Evolutionary conservation across 1,140 invertebrate genomes (phyloP).

Genomic region (roundworm (Caenorhabditis elegans)): DNA sequence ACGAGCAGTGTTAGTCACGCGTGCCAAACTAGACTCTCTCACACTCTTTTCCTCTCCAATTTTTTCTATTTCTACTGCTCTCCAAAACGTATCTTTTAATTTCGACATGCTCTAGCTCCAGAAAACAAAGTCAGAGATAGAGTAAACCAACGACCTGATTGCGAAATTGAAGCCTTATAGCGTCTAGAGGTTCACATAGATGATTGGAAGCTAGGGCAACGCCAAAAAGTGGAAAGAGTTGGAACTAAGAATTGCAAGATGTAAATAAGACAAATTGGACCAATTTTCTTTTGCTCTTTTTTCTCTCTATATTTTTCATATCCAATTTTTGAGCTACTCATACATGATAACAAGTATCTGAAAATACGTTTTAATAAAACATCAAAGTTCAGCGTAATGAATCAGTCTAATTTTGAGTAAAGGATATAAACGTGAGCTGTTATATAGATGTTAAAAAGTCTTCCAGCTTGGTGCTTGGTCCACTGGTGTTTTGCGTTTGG

Average conservation of each 20-base stretch:
- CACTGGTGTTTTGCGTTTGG: no score
- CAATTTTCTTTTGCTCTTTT: background rate
- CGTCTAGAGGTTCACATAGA: background rate
- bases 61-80: background rate
- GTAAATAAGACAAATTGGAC: background rate
- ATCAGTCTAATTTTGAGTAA: no score
- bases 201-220: no score
- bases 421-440: no score
- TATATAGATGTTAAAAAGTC: no score
- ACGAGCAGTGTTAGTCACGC: slow-evolving; percentile 28
- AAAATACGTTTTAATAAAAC: no score
- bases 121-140: slow-evolving; percentile 16
- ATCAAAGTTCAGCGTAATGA: no score
- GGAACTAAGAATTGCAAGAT: background rate
- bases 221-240: background rate
- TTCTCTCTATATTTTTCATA: background rate
- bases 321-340: no score
- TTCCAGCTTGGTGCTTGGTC: no score
- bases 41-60: background rate
- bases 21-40: slow-evolving; percentile 30
- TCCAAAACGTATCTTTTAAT: slow-evolving; percentile 21
- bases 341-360: no score
- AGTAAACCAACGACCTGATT: slow-evolving; percentile 23
- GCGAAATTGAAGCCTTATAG: background rate
- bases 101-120: background rate